Percentiles rank a stretch among this genome's conserved stretches.
These are phyloP conservation scores for Turnix velox DNA, from an alignment of 2,113 vertebrate genomes.

Conservation along the genomic window DNA sequence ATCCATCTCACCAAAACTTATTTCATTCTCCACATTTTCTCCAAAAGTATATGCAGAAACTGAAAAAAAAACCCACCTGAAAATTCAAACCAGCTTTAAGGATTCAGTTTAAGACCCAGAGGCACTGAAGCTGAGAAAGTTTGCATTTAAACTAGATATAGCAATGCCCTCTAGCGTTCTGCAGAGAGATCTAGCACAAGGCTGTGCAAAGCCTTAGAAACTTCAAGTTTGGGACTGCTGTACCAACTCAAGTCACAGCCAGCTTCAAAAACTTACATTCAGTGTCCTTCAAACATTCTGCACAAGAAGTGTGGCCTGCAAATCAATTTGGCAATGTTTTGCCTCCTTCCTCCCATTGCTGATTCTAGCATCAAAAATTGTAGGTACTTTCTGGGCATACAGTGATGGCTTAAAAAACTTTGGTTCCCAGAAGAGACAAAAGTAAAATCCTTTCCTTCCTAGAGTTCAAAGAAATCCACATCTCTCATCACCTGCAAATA, in stretches of 20 bases:
- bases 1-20: neutral
- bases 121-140: accelerated
- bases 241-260: neutral
- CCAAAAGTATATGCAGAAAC: neutral
- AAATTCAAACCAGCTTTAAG: neutral
- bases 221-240: neutral
- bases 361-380: neutral
- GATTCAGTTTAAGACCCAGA: neutral
- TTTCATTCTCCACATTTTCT: neutral
- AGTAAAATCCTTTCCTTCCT: neutral
- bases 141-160: neutral
- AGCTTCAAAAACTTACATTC: neutral
- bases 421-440: neutral
- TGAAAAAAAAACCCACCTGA: neutral
- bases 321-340: neutral
- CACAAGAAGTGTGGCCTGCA: neutral
- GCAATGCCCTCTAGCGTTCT: constrained; percentile 55
- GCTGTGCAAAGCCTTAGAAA: neutral
- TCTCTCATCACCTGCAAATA: neutral
- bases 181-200: neutral
- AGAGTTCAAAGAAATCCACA: neutral
- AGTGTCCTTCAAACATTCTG: neutral
- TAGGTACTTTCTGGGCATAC: neutral
- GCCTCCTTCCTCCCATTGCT: neutral
- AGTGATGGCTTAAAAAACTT: neutral